Evolutionary conservation across 2,888 invertebrate genomes (phyloP), one percentile per base, ranked within the genome.

Genomic region (Hydrotaea cyrtoneurina): DNA sequence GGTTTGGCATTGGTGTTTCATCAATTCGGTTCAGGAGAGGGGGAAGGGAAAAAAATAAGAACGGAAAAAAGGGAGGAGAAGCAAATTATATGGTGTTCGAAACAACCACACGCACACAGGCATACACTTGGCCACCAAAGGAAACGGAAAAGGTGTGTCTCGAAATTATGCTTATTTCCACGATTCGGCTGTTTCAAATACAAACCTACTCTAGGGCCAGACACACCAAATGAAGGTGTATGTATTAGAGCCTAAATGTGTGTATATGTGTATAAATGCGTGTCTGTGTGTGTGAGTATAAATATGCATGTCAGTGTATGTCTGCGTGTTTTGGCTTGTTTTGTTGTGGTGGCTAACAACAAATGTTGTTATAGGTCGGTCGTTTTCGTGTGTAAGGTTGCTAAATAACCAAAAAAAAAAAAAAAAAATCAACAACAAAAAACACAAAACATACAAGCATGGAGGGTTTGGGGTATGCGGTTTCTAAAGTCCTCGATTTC

Each of bases 361-460:
- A 74, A 69, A 15, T 82, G 50, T 78, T 82, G 39, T 82, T 82
- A 55, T 71, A 78, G 74, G 50, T 78, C 74, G 74, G 50, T 78
- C 74, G 50, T 78, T 82, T 50, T 50, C 43, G 55, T 26, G 62
- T 23, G 62, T 62, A 62, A 31, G 36, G 15, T 31, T 15, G 62
- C 8, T 62, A 13, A n/a, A 62, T 31, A 62, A 62, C 1, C 15
- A 31, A 23, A 59, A 21, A 62, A 62, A 15, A 10, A 2, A 31
- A 2, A 31, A 31, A 31, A 7, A 7, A 31, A 7, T 4, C 31
- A 7, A 31, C 31, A 31, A 31, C 31, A 31, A 31, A n/a, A n/a
- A n/a, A n/a, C n/a, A n/a, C n/a, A n/a, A n/a, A n/a, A n/a, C n/a
- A n/a, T n/a, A n/a, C n/a, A n/a, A n/a, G n/a, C n/a, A n/a, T n/a